Evolutionary conservation across 2,797 vertebrate genomes (phyloP).

Genomic region (Cyclopterus lumpus): DNA sequence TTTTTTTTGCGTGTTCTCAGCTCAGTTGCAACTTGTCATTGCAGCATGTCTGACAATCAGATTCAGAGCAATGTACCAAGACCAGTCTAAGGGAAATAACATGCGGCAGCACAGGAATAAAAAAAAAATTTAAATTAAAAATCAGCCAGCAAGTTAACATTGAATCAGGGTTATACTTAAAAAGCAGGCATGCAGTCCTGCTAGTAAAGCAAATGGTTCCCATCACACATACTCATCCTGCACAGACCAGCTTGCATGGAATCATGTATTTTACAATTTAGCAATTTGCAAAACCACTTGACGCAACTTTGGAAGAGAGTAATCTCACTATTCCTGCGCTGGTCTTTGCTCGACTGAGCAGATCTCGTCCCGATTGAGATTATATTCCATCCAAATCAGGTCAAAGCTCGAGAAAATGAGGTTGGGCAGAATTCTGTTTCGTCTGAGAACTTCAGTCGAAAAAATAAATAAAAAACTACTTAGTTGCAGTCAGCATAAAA

Average conservation of each 20-base stretch:
- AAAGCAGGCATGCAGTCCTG: slow-evolving; percentile 82
- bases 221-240: slow-evolving; percentile 66
- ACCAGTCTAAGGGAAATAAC: slow-evolving; percentile 72
- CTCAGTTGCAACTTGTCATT: slow-evolving; percentile 19
- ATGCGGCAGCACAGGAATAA: slow-evolving; percentile 73
- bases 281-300: slow-evolving; percentile 22
- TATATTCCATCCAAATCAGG: slow-evolving; percentile 80
- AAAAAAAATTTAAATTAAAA: slow-evolving; percentile 7
- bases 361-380: slow-evolving; percentile 33
- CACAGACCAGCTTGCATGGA: slow-evolving; percentile 82
- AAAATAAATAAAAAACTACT: slow-evolving; percentile 56
- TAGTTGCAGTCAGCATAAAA: slow-evolving; percentile 56
- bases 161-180: slow-evolving; percentile 61
- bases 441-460: slow-evolving; percentile 46
- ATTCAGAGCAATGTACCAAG: slow-evolving; percentile 82
- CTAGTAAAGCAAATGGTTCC: slow-evolving; percentile 62
- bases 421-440: slow-evolving; percentile 49
- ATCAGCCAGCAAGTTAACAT: slow-evolving; percentile 73
- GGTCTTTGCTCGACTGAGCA: slow-evolving; percentile 18
- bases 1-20: slow-evolving; percentile 10
- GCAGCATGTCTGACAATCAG: slow-evolving; percentile 77
- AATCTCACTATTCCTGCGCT: slow-evolving; percentile 5
- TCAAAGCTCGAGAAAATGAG: slow-evolving; percentile 63
- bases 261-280: slow-evolving; percentile 41
- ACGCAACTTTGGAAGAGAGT: not conserved